Evolutionary conservation across 2,888 invertebrate species (phyloP), one percentile per base, ranked within the genome.

Genomic region (Drosophila parthenogenetica): DNA sequence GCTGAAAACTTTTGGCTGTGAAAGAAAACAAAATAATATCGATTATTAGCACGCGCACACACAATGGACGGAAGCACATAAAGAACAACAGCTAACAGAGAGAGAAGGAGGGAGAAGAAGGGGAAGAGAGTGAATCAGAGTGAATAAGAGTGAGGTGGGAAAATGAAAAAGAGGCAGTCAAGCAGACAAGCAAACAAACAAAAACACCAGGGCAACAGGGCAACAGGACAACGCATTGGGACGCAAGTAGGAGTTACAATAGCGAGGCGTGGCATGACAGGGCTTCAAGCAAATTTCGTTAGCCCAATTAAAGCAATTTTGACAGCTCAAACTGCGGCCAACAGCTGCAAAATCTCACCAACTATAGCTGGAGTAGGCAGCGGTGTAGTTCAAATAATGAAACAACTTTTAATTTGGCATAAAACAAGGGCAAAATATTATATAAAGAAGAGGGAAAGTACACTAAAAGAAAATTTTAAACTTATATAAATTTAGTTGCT

Each of bases 291-390:
- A 48, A 80, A 82, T 73, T 73, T 69, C 55, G 81, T 80, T 85
- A 70, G 77, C 65, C 84, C 89, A 85, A 87, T 85, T 85, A 88
- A 87, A 83, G 74, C 84, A 77, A 81, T 88, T 89, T 87, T 49
- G 69, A 70, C 80, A 75, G 84, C 84, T 83, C 62, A 73, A 68
- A 68, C 66, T 68, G 69, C 53, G 73, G 61, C 46, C 37, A 51
- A 58, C 73, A 69, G 70, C 66, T 66, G 65, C 46, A 40, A 54
- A 19, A 29, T 58, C 19, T 35, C 13, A 8, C 10, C 7, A 37
- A 45, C 35, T 55, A 43, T 19, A 40, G 14, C 4, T 5, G 22
- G 17, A 11, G 25, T 14, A n/a, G 16, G 29, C 16, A 32, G 11
- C 19, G 17, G 14, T 5, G 29, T 49, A 17, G 29, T 35, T 7